Base-by-base conservation (phyloP, 2,888 invertebrate species). In the Agrochola macilenta region DNA sequence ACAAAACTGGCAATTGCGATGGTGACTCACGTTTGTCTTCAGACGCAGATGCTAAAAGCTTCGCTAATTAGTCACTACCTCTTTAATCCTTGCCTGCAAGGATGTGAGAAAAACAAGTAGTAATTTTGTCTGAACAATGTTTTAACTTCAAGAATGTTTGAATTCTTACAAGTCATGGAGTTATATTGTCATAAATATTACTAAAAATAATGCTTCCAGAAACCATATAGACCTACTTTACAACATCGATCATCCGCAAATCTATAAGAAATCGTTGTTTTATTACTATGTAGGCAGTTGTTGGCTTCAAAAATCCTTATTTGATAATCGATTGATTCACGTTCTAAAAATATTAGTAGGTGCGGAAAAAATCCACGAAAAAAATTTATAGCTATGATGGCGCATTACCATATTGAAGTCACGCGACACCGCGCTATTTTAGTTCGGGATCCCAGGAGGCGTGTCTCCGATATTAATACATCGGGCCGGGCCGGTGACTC, bases 381-480 rank as follows among this genome's bases (percentile, higher is more conserved):
- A 91, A 89, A 90, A 83, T 80, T 43, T 82, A 79, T 87, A 85
- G 68, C 76, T 90, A 90, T 89, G 90, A 91, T 91, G 89, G 91
- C 85, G 87, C 88, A 92, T 91, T 92, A 93, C 90, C 91, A 92
- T 93, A 92, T 91, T 90, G 91, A 91, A 95, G 95, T 95, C 95
- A 95, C 94, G 95, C 95, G 95, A 96, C 95, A 94, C 94, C 89
- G 90, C 87, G 93, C 95, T 96, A 96, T 96, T 96, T 96, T 93
- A 91, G 95, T 91, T 92, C 90, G 93, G 92, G 93, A 93, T 93
- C 95, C 94, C 95, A 95, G 95, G 95, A 96, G 96, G 96, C 96
- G 96, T 96, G 96, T 96, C 96, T 95, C 95, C 94, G 94, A 92
- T 96, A 95, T 96, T 95, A 95, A 95, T 96, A 96, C 92, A 91